Base-by-base conservation (phyloP, 2,797 vertebrate genomes). In the Mormyrops boulengeri region DNA sequence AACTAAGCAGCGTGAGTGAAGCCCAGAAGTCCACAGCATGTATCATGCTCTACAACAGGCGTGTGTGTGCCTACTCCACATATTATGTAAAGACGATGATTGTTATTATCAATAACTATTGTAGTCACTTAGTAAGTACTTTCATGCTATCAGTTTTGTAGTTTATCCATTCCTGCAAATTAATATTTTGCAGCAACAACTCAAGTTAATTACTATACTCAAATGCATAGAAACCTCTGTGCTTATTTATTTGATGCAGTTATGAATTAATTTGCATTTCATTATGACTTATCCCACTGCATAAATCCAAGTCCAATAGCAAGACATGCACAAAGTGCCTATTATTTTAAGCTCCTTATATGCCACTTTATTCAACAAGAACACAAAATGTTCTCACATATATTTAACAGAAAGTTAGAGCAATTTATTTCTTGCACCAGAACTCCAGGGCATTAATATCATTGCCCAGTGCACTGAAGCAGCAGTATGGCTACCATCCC, bases 1-100 rank as follows among this genome's bases (percentile, higher is more conserved):
- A 97, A 94, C 94, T 98, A 90, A 95, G 95, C 80, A 96, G 94
- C 0, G 98, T 99, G 94, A 98, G 97, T 95, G 90, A 66, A 47
- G 26, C 0, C 57, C 49, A 53, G 60, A 30, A 50, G 12, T 3
- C 11, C 12, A 77, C 88, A 53, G 55, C 17, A 34, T 6, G 8
- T 11, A 9, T 22, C 41, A 82, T 2, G 4, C 77, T 80, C 12
- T 80, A 44, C 73, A 49, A 17, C 3, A 9, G 38, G 34, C 14
- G 2, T 17, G 38, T n/a, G 34, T 47, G 38, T 17, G 38, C 17
- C 38, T 80, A 44, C 41, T 3, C 19, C 47, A 19, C 5, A 5
- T 41, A 80, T 80, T 80, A 80, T 44, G 41, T n/a, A n/a, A 80
- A 80, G 73, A 44, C 14, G 41, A 80, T 44, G 17, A 77, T 12